Conservation (phyloP, 2,797 vertebrate genomes). For the Fratercula arctica region DNA sequence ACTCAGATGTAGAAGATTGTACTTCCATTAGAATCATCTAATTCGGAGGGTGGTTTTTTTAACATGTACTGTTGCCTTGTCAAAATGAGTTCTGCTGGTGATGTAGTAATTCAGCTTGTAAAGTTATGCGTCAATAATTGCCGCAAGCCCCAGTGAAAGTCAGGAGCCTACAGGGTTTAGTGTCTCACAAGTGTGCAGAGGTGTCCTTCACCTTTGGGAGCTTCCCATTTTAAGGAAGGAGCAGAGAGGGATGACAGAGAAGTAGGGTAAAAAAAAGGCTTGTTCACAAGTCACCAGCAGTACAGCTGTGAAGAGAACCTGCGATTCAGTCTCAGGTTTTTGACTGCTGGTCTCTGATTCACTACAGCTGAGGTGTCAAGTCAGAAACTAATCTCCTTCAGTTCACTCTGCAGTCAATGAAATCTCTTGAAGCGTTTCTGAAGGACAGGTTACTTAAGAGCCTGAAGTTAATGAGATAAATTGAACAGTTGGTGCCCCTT, state of each 20-base stretch:
- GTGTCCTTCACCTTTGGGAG: not conserved
- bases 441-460: conserved; percentile 50
- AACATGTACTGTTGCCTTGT: not conserved
- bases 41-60: conserved; percentile 34
- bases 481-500: conserved; percentile 20
- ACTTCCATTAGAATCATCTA: conserved; percentile 69
- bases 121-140: not conserved
- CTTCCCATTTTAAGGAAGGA: not conserved
- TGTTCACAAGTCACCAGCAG: not conserved
- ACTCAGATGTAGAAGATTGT: conserved; percentile 72
- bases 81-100: not conserved
- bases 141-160: not conserved
- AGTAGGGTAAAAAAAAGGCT: not conserved
- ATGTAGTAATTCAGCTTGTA: not conserved
- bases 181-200: not conserved
- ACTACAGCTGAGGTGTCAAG: not conserved
- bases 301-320: not conserved
- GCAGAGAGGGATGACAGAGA: not conserved
- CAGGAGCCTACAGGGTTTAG: not conserved
- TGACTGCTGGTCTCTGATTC: not conserved
- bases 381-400: conserved; percentile 31
- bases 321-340: not conserved
- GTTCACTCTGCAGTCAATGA: conserved; percentile 21
- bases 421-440: conserved; percentile 31
- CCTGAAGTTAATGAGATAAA: conserved; percentile 40